Percentiles rank a stretch among this genome's conserved stretches.
phyloP scores from a whole-genome alignment of 2,888 invertebrate genomes.

The Serripes groenlandicus region DNA sequence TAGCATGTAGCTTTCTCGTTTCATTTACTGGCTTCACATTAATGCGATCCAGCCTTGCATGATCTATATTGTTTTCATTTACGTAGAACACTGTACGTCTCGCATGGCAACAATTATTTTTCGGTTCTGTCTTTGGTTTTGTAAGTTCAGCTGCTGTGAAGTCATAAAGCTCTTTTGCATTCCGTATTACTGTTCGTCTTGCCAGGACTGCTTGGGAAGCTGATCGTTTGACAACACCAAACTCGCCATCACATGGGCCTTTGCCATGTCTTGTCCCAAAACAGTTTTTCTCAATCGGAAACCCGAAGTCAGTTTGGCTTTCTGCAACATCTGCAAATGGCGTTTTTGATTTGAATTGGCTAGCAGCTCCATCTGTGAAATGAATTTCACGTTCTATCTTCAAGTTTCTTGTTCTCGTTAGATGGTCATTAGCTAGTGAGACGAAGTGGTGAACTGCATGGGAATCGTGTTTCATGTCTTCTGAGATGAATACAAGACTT shows the following conservation, averaged over 20 bases:
- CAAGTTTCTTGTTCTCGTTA: not conserved
- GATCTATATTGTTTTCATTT: not conserved
- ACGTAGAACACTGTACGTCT: not conserved
- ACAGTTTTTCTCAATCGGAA: slow-evolving; percentile 24
- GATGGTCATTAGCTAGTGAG: slow-evolving; percentile 1
- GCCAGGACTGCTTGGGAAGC: slow-evolving; percentile 19
- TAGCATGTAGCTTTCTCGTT: not conserved
- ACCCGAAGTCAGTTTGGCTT: slow-evolving; percentile 10
- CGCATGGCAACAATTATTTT: not conserved
- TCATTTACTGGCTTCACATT: not conserved
- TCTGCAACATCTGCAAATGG: slow-evolving; percentile 31
- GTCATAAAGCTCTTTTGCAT: slow-evolving; percentile 18
- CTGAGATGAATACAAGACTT: slow-evolving; percentile 27
- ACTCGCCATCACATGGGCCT: slow-evolving; percentile 42
- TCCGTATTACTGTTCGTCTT: slow-evolving; percentile 17
- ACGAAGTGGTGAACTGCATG: slow-evolving; percentile 1
- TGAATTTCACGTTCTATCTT: slow-evolving; percentile 31
- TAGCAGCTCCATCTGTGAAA: slow-evolving; percentile 36
- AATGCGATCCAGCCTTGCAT: not conserved
- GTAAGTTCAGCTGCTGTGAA: not conserved
- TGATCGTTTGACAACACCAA: slow-evolving; percentile 21
- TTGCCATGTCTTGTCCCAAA: slow-evolving; percentile 36
- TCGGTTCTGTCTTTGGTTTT: not conserved
- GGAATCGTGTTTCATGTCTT: slow-evolving; percentile 14
- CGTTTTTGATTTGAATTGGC: slow-evolving; percentile 21